A percentile compares a stretch with the other conserved stretches of the same genome.
phyloP scores from a whole-genome alignment of 2,113 vertebrate genomes.

The Tragelaphus buxtoni region DNA sequence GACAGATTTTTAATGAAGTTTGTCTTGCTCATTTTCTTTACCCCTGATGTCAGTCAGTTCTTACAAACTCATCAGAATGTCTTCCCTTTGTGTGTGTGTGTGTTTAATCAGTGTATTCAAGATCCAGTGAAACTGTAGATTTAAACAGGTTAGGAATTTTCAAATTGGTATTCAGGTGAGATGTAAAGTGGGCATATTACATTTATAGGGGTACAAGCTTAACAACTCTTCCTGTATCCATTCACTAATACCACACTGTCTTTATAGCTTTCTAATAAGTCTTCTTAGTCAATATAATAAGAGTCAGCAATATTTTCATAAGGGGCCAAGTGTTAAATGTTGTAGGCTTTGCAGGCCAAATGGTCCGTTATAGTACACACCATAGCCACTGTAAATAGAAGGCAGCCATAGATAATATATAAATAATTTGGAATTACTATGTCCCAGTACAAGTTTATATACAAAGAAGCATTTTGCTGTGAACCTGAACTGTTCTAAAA shows the following conservation, averaged over 20 bases:
- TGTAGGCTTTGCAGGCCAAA: not conserved
- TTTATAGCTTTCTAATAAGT: not conserved
- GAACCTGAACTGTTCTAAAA: not conserved
- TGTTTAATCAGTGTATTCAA: conserved; percentile 1
- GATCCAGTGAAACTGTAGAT: not conserved
- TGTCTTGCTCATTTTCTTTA: not conserved
- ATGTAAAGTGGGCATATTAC: not conserved
- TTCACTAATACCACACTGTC: not conserved
- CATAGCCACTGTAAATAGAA: not conserved
- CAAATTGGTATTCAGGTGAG: not conserved
- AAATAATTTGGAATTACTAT: not conserved
- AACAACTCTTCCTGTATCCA: not conserved
- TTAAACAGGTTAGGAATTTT: conserved; percentile 10
- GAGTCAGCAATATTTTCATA: not conserved
- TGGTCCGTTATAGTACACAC: not conserved
- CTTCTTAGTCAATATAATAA: not conserved
- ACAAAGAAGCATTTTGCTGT: not conserved
- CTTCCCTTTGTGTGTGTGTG: not conserved
- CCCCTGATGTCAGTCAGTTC: not conserved
- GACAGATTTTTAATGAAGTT: conserved; percentile 12
- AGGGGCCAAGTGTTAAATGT: not conserved
- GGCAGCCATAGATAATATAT: not conserved
- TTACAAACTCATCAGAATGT: not conserved
- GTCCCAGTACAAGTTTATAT: not conserved
- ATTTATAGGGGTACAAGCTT: not conserved